Conservation (phyloP, 2,113 vertebrate genomes). For the Etheostoma cragini region DNA sequence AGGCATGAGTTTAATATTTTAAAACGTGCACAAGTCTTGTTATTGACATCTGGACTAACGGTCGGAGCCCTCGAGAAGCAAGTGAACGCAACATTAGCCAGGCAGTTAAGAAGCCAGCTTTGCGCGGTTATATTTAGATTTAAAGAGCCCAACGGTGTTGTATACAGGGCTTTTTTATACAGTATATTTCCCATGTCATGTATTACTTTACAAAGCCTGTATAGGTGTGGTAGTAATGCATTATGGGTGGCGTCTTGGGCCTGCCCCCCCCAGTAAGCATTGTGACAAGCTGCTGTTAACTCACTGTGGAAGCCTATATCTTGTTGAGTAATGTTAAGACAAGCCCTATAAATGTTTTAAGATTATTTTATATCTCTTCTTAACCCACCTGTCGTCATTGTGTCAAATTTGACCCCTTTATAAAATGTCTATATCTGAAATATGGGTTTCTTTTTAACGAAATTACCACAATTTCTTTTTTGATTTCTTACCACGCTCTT, state of each 20-base stretch:
- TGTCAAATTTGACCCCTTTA: too few species aligned
- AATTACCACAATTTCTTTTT: too few species aligned
- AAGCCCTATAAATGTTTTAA: not conserved
- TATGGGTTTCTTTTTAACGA: too few species aligned
- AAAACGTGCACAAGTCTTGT: too few species aligned
- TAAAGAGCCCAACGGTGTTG: conserved; percentile 70
- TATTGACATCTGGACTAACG: rapidly evolving
- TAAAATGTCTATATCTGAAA: too few species aligned
- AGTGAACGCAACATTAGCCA: conserved; percentile 58
- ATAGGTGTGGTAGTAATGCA: not conserved
- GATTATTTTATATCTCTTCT: not conserved
- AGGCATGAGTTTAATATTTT: not conserved
- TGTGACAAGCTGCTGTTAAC: conserved; percentile 1
- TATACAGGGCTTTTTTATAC: conserved; percentile 28
- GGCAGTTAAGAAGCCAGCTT: conserved; percentile 69
- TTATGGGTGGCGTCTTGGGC: not conserved
- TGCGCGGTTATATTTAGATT: conserved; percentile 82
- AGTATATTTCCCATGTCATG: not conserved
- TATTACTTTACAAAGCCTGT: not conserved
- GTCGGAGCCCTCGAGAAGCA: not conserved
- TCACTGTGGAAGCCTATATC: conserved; percentile 6
- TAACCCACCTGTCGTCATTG: too few species aligned
- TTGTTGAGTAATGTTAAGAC: not conserved
- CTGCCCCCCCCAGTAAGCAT: not conserved
- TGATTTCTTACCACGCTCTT: too few species aligned